A percentile compares a stretch with the other conserved stretches of the same genome.
Conservation (phyloP, 2,113 vertebrate genomes). For the Platysteira castanea region DNA sequence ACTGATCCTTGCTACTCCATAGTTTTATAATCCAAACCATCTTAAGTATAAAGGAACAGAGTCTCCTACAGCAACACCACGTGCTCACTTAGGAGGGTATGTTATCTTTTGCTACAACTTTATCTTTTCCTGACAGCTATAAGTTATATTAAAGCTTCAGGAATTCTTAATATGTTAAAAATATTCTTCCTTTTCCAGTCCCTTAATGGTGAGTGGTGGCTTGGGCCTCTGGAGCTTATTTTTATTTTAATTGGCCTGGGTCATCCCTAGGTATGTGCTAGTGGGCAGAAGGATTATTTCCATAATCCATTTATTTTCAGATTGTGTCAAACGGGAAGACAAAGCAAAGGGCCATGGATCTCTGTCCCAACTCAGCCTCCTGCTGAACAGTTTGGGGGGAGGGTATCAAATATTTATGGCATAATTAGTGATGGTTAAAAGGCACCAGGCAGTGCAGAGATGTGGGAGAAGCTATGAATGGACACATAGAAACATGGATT, state of each 20-base stretch:
- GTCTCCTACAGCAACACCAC: not conserved
- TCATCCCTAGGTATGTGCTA: not conserved
- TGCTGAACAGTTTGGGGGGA: not conserved
- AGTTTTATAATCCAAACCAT: slow-evolving; percentile 7
- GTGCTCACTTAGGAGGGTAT: not conserved
- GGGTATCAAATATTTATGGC: not conserved
- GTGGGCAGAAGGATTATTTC: not conserved
- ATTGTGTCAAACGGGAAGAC: not conserved
- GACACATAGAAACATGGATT: no score
- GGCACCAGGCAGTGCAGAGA: not conserved
- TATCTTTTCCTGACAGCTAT: not conserved
- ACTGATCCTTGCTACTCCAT: not conserved
- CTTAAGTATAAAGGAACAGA: not conserved
- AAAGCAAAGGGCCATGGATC: not conserved
- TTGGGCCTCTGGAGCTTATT: not conserved
- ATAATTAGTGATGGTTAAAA: not conserved
- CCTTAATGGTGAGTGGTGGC: not conserved
- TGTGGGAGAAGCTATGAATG: not conserved
- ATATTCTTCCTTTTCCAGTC: not conserved
- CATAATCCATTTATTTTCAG: not conserved
- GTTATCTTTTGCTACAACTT: not conserved
- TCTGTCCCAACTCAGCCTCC: not conserved
- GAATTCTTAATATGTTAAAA: not conserved
- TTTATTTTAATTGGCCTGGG: not conserved
- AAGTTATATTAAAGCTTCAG: not conserved